These are phyloP conservation scores for Odontocerum albicorne DNA, from an alignment of 2,888 invertebrate genomes.

Conservation along the genomic window DNA sequence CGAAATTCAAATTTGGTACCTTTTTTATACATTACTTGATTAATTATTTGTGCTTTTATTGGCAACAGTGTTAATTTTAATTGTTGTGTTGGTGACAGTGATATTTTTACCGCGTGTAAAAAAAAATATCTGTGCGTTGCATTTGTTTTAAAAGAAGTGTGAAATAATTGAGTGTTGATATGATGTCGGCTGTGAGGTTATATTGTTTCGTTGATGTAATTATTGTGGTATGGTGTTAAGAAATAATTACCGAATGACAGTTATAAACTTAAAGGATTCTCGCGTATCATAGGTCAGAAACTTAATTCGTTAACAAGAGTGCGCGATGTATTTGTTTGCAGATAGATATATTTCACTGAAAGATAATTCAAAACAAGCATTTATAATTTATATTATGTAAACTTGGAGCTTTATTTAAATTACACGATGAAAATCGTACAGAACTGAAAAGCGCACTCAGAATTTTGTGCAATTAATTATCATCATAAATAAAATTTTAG, in stretches of 20 bases:
- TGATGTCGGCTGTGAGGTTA: slow-evolving; percentile 7
- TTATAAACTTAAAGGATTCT: slow-evolving; percentile 3
- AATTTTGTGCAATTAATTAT: too few relatives aligned
- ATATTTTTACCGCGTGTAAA: neutral
- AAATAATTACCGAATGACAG: slow-evolving; percentile 25
- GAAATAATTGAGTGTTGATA: slow-evolving; percentile 12
- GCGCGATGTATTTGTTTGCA: neutral
- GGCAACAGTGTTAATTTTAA: slow-evolving; percentile 16
- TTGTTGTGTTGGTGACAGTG: slow-evolving; percentile 5
- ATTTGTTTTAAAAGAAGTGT: neutral
- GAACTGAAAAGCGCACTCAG: too few relatives aligned
- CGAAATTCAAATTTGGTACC: neutral
- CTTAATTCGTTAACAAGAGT: neutral
- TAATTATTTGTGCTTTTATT: slow-evolving; percentile 10
- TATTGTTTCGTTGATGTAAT: slow-evolving; percentile 32
- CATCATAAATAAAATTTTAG: too few relatives aligned
- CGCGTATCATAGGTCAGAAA: slow-evolving; percentile 15
- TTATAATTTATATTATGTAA: neutral
- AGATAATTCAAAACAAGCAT: neutral
- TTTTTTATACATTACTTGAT: neutral
- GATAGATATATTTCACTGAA: neutral
- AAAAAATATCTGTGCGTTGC: slow-evolving; percentile 1
- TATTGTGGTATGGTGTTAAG: slow-evolving; percentile 21
- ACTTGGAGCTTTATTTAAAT: too few relatives aligned
- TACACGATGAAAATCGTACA: too few relatives aligned